Conservation (phyloP, 1,140 invertebrate species). For the Diploscapter pachys region DNA sequence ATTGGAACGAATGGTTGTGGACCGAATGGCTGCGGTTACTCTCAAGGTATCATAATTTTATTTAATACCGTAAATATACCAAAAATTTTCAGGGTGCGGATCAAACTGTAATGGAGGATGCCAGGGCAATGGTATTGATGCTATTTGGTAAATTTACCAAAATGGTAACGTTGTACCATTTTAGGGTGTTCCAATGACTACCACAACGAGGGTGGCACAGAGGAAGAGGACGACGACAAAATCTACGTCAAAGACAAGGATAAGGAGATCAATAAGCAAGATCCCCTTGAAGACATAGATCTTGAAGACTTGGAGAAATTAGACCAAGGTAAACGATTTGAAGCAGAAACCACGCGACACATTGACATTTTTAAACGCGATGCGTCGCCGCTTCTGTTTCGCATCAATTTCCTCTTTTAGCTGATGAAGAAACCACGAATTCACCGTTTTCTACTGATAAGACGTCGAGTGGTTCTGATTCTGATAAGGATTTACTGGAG, state of each 20-base stretch:
- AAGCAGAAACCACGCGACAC: too few species aligned
- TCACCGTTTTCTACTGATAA: not conserved
- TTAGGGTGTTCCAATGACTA: not conserved
- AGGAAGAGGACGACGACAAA: conserved; percentile 20
- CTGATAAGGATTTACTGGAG: too few species aligned
- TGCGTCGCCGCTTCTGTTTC: too few species aligned
- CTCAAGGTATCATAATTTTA: not conserved
- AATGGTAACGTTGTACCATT: too few species aligned
- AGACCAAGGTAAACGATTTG: not conserved
- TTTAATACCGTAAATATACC: not conserved
- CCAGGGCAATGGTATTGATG: conserved; percentile 18
- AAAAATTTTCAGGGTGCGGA: conserved; percentile 7
- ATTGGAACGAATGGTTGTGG: conserved; percentile 11
- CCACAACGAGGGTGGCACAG: conserved; percentile 21
- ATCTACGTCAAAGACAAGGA: conserved; percentile 16
- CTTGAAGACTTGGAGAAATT: conserved; percentile 30
- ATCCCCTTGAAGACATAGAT: conserved; percentile 31
- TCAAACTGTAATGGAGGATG: conserved; percentile 12
- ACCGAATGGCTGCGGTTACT: conserved; percentile 11
- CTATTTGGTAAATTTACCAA: conserved; percentile 14
- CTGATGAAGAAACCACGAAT: not conserved
- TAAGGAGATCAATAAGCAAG: conserved; percentile 27
- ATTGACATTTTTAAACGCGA: too few species aligned
- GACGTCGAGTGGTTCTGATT: too few species aligned
- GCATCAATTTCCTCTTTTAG: too few species aligned